These are phyloP conservation scores for Tachystola acroxantha DNA, from an alignment of 2,888 invertebrate genomes.

Conservation along the genomic window DNA sequence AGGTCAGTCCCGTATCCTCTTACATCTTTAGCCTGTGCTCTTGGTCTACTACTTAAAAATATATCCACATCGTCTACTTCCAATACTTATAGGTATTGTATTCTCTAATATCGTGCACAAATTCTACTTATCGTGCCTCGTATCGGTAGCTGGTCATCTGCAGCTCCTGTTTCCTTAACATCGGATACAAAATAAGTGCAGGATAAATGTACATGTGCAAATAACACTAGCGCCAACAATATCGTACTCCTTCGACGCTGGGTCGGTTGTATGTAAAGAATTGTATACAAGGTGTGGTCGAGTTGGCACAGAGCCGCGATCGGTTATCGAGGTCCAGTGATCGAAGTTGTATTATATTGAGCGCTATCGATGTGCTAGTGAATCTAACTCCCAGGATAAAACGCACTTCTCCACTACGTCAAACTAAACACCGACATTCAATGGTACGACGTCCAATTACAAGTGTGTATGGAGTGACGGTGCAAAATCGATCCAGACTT, in stretches of 20 bases:
- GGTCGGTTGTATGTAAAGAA: constrained; percentile 23
- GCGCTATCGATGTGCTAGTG: constrained; percentile 42
- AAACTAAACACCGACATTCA: constrained; percentile 33
- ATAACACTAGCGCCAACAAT: constrained; percentile 51
- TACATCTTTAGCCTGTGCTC: constrained; percentile 57
- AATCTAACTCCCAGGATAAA: constrained; percentile 24
- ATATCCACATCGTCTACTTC: constrained; percentile 32
- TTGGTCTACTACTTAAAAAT: constrained; percentile 38
- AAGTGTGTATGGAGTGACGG: constrained; percentile 75
- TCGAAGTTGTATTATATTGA: constrained; percentile 66
- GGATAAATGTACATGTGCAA: constrained; percentile 63
- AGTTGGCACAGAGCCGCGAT: constrained; percentile 5
- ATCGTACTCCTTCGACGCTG: constrained; percentile 50
- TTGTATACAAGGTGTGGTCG: constrained; percentile 13
- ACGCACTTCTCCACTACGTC: constrained; percentile 28
- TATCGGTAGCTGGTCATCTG: constrained; percentile 68
- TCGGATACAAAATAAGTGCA: constrained; percentile 51
- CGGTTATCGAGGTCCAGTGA: constrained; percentile 32
- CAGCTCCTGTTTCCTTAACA: constrained; percentile 63
- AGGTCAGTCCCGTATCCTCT: constrained; percentile 47
- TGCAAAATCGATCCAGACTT: constrained; percentile 81
- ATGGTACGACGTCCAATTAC: constrained; percentile 30
- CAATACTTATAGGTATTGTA: no score
- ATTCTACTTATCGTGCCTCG: constrained; percentile 52
- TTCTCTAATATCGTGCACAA: constrained; percentile 54